phyloP scores from a whole-genome alignment of 1,140 invertebrate species.

The Drosophila miranda region DNA sequence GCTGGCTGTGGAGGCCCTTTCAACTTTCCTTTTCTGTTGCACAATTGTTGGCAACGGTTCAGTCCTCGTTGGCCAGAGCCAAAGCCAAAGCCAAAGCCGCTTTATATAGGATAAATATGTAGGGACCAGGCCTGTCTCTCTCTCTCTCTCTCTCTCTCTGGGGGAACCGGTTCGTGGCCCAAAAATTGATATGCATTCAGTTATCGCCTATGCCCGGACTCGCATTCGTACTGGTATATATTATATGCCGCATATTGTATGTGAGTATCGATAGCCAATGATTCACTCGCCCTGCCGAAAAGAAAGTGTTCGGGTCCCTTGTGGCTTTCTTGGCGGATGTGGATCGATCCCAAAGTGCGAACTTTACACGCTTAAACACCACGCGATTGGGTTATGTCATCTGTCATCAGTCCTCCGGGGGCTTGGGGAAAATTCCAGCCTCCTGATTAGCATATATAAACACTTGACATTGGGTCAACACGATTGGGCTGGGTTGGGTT shows the following conservation, averaged over 20 bases:
- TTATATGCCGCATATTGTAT: constrained; percentile 9
- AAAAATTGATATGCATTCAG: constrained; percentile 54
- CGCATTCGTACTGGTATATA: background rate
- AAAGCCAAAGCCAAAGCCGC: background rate
- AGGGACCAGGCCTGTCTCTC: too few species aligned
- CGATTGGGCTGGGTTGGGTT: too few species aligned
- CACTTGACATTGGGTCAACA: constrained; percentile 14
- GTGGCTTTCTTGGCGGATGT: constrained; percentile 35
- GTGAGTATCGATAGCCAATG: constrained; percentile 42
- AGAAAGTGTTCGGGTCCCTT: constrained; percentile 64
- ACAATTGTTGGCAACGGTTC: constrained; percentile 42
- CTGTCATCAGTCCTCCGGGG: constrained; percentile 1
- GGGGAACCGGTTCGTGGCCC: constrained; percentile 44
- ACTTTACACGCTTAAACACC: background rate
- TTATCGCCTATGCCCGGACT: constrained; percentile 15
- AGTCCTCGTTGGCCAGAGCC: background rate
- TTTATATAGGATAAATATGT: too few species aligned
- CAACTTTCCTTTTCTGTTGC: constrained; percentile 76
- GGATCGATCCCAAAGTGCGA: constrained; percentile 18
- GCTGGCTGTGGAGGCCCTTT: constrained; percentile 41
- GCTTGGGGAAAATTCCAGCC: constrained; percentile 27
- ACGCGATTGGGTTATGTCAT: constrained; percentile 30
- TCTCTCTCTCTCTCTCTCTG: constrained; percentile 4
- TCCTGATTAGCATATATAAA: constrained; percentile 33
- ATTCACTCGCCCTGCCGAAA: constrained; percentile 59